Base-by-base conservation (phyloP, 2,113 vertebrate species). In the Pterocles orientalis region DNA sequence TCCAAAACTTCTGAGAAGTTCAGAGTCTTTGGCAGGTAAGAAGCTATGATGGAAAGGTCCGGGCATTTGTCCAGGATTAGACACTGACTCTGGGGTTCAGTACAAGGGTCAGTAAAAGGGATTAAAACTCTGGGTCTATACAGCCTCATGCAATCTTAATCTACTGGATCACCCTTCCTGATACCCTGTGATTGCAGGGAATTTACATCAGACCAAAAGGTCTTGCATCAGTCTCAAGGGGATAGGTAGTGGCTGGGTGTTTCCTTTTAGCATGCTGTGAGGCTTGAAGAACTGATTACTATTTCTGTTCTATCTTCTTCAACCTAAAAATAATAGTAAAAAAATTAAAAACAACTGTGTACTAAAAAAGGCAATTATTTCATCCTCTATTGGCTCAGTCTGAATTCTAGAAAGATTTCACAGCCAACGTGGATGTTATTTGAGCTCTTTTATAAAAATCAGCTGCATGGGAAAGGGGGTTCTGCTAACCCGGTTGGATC, bases 331-430 rank as follows among this genome's bases (percentile, higher is more conserved):
- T 51, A 47, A 73, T 39, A 26, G 5, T 41, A 62, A 57, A 78
- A 86, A 11, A 82, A 21, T 64, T 15, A 70, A 92, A 91, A 94
- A 45, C 0, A 29, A 45, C 76, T 29, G 9, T 53, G 28, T 86
- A 71, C 72, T 88, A 82, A 88, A 93, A 95, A 78, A 29, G 28
- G 45, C 45, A 76, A 69, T 79, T 92, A 84, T 19, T 83, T 94
- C 43, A 60, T 64, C 13, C 10, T 79, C n/a, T 51, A 1, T 24
- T 92, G 33, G 76, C 45, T 34, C 68, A 71, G 9, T 86, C 47
- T 64, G 31, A 70, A 64, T 71, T 94, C 61, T 54, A 79, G 69
- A 76, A 84, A 83, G 48, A 78, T 69, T 90, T 71, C 39, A 54
- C 45, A 78, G 53, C 19, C 50, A 65, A 41, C 4, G 3, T 54